A percentile compares a stretch with the other conserved stretches of the same genome.
Evolutionary conservation across 2,888 invertebrate species (phyloP).

Genomic region (Trichopria drosophilae): DNA sequence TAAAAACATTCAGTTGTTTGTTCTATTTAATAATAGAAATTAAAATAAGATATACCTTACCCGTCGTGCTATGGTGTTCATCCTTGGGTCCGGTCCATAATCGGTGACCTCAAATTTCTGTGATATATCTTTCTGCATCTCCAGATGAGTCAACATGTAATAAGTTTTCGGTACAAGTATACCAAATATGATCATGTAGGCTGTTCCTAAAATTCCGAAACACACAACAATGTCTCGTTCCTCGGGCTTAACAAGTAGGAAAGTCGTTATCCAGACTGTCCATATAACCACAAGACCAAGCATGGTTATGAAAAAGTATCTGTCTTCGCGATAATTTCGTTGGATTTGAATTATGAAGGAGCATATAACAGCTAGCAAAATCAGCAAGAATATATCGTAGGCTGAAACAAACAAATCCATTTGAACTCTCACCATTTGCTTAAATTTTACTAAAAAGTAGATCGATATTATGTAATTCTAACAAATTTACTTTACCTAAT

Average conservation of each 20-base stretch:
- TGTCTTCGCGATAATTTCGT: slow-evolving; percentile 71
- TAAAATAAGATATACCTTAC: slow-evolving; percentile 27
- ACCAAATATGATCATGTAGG: slow-evolving; percentile 65
- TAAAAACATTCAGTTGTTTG: too few relatives aligned
- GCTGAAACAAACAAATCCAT: slow-evolving; percentile 62
- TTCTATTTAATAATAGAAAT: not conserved
- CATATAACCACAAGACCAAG: slow-evolving; percentile 58
- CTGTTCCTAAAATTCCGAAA: slow-evolving; percentile 66
- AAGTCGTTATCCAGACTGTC: slow-evolving; percentile 66
- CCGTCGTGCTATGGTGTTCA: slow-evolving; percentile 46
- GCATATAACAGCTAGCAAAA: slow-evolving; percentile 63
- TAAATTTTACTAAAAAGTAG: not conserved
- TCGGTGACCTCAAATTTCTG: slow-evolving; percentile 45
- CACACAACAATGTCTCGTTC: slow-evolving; percentile 64
- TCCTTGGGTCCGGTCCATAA: slow-evolving; percentile 45
- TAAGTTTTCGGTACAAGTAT: slow-evolving; percentile 73
- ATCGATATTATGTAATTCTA: not conserved
- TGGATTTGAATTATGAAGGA: slow-evolving; percentile 68
- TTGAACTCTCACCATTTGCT: too few relatives aligned
- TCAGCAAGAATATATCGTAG: slow-evolving; percentile 67
- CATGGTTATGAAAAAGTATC: slow-evolving; percentile 61
- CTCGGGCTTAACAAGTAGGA: slow-evolving; percentile 62
- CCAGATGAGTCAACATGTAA: slow-evolving; percentile 67
- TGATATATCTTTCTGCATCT: slow-evolving; percentile 58
- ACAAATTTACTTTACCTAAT: slow-evolving; percentile 50